These are phyloP conservation scores for Psephotus haematonotus DNA, from an alignment of 2,113 vertebrate genomes.

Conservation along the genomic window DNA sequence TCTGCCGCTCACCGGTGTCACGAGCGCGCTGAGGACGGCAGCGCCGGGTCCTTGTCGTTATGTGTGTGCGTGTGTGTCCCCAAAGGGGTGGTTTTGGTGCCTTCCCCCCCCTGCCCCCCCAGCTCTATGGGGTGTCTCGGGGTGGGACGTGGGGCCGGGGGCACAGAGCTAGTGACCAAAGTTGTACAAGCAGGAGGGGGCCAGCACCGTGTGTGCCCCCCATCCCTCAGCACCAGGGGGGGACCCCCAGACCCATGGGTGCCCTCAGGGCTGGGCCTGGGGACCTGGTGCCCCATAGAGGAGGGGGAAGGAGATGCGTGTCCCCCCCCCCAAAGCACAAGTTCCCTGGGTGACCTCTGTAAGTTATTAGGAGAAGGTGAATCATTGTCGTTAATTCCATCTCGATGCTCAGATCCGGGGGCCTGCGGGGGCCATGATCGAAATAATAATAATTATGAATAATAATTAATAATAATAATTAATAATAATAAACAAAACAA, in stretches of 20 bases:
- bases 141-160: too few species aligned
- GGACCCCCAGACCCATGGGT: background rate
- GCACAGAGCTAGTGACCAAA: conserved; percentile 6
- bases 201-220: background rate
- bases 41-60: background rate
- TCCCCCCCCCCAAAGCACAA: background rate
- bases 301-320: background rate
- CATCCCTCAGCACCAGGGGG: background rate
- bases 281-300: background rate
- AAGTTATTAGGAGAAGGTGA: conserved; percentile 11
- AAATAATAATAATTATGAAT: conserved; percentile 1
- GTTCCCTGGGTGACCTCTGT: background rate
- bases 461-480: background rate
- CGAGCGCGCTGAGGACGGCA: background rate
- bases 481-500: background rate
- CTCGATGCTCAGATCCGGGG: background rate
- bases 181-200: background rate
- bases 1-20: background rate
- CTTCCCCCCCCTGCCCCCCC: background rate
- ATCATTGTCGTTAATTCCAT: background rate
- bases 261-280: background rate
- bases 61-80: background rate
- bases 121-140: too few species aligned
- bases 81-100: background rate
- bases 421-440: background rate